Evolutionary conservation across 1,140 invertebrate species (phyloP).

Genomic region (Drosophila punjabiensis): DNA sequence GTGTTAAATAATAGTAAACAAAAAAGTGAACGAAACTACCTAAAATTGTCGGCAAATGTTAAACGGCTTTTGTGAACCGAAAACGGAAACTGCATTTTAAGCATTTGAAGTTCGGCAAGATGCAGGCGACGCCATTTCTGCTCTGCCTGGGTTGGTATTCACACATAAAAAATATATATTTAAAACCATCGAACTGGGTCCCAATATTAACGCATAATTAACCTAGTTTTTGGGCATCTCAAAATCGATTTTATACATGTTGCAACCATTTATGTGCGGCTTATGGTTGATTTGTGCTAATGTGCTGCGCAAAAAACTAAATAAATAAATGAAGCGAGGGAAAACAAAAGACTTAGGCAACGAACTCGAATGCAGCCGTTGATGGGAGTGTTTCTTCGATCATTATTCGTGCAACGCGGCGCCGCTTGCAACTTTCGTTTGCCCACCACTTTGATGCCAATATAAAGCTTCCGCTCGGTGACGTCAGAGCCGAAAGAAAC

Average conservation of each 20-base stretch:
- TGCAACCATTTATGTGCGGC: slow-evolving; percentile 46
- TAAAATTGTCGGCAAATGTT: slow-evolving; percentile 49
- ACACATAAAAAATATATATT: slow-evolving; percentile 12
- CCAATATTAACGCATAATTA: slow-evolving; percentile 45
- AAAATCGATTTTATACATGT: slow-evolving; percentile 34
- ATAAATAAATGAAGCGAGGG: slow-evolving; percentile 8
- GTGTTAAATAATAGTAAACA: slow-evolving; percentile 80
- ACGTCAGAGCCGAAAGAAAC: slow-evolving; percentile 43
- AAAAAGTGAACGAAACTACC: slow-evolving; percentile 53
- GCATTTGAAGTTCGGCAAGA: slow-evolving; percentile 43
- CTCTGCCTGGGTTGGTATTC: slow-evolving; percentile 72
- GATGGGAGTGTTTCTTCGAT: slow-evolving; percentile 3
- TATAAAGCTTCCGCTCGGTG: slow-evolving; percentile 49
- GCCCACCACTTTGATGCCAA: slow-evolving; percentile 12
- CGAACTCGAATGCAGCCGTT: slow-evolving; percentile 58
- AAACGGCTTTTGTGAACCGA: slow-evolving; percentile 28
- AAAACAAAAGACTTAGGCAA: slow-evolving; percentile 82
- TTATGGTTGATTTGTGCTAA: slow-evolving; percentile 69
- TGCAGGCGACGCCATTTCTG: slow-evolving; percentile 66
- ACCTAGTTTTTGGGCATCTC: slow-evolving; percentile 38
- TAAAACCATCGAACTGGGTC: background rate
- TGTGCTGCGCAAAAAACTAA: slow-evolving; percentile 40
- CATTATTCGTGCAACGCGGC: slow-evolving; percentile 24
- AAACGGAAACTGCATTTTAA: slow-evolving; percentile 49
- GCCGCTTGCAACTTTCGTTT: slow-evolving; percentile 39